Base-by-base conservation (phyloP, 1,140 invertebrate genomes). In the Papilio xuthus region DNA sequence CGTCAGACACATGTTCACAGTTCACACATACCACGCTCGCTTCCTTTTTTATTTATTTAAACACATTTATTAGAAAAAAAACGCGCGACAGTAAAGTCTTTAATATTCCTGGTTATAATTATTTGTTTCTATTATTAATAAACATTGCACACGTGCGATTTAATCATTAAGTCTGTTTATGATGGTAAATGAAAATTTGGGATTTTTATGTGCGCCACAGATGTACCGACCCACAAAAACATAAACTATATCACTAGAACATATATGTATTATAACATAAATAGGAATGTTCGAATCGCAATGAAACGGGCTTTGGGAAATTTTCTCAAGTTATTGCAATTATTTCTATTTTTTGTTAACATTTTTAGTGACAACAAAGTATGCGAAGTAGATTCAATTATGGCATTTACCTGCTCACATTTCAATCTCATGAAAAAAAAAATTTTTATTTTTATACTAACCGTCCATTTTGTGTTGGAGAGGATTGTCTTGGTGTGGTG, bases 391-490 rank as follows among this genome's bases (percentile, higher is more conserved):
- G 15, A 50, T n/a, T 50, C 15, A 50, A 50, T 15, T 7, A 20
- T n/a, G 18, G 4, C 4, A 53, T 53, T 53, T 53, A 53, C n/a
- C 18, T 53, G 18, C 50, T 53, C 50, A 53, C 7, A 53, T 18
- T 53, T n/a, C 13, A 3, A 26, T 28, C 28, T 67, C 28, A 13
- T 32, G 26, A 47, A 63, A 67, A 23, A 26, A 23, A n/a, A 18
- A 78, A 26, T 78, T 72, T 28, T 69, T 73, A 50, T 71, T 77
- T 12, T 63, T n/a, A 7, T 56, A 79, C 89, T 89, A 20, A 93
- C 92, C 89, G 90, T 82, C 91, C 92, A 79, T 93, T 92, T 50
- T 76, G 81, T 63, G 89, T 77, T 26, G 91, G 85, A 23, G 86
- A 82, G 12, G 89, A 86, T 42, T 86, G 82, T 32, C 86, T 80